Evolutionary conservation across 2,113 vertebrate genomes (phyloP).

Genomic region (Spheniscus mendiculus): DNA sequence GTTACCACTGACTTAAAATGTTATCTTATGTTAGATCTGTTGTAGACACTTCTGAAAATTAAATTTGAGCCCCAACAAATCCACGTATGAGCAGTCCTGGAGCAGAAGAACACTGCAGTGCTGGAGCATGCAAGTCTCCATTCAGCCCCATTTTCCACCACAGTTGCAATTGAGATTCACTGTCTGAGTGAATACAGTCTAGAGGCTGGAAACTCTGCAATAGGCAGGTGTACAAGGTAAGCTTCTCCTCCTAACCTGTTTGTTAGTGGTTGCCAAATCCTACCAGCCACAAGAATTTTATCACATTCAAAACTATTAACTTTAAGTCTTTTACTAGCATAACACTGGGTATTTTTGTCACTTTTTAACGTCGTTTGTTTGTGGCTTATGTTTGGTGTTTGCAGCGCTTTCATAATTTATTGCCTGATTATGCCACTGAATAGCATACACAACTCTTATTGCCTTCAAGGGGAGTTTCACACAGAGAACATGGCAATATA

Average conservation of each 20-base stretch:
- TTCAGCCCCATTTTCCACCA: neutral
- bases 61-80: neutral
- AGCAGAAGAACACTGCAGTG: neutral
- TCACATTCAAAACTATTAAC: neutral
- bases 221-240: neutral
- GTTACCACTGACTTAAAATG: neutral
- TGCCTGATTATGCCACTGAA: constrained; percentile 53
- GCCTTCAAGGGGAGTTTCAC: constrained; percentile 54
- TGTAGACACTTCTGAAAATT: neutral
- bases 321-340: neutral
- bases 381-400: constrained; percentile 41
- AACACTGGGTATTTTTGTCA: constrained; percentile 20
- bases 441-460: constrained; percentile 10
- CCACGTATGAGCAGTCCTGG: neutral
- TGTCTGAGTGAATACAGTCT: no score
- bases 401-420: constrained; percentile 46
- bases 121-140: neutral
- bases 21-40: neutral
- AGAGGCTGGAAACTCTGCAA: neutral
- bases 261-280: neutral
- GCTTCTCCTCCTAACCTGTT: neutral
- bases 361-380: neutral
- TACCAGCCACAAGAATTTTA: neutral
- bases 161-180: neutral
- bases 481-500: constrained; percentile 68